phyloP scores from a whole-genome alignment of 2,113 vertebrate genomes.

The Crotophaga sulcirostris region DNA sequence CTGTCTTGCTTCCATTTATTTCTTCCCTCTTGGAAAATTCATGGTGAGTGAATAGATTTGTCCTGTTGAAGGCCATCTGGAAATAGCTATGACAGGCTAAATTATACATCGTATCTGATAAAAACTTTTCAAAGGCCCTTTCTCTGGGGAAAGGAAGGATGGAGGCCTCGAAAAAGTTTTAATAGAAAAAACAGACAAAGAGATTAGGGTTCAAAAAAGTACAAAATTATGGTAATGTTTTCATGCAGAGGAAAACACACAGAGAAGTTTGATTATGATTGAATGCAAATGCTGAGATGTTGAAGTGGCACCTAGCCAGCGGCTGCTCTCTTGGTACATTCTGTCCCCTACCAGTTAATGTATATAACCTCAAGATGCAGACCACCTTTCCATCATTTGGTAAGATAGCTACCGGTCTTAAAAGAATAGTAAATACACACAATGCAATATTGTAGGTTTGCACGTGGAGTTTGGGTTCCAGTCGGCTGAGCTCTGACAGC shows the following conservation, averaged over 20 bases:
- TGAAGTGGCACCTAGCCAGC: background rate
- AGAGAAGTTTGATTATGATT: background rate
- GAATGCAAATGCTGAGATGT: background rate
- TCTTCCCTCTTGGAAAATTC: background rate
- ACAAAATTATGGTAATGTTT: background rate
- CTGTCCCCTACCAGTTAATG: background rate
- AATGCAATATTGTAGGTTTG: background rate
- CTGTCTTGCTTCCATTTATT: background rate
- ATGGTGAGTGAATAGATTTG: background rate
- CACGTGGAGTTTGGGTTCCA: background rate
- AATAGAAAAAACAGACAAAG: background rate
- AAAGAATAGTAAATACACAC: background rate
- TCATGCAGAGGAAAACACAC: background rate
- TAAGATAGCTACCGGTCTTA: background rate
- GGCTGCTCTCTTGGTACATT: background rate
- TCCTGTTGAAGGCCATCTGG: background rate
- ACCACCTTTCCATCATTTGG: background rate
- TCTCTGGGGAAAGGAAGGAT: background rate
- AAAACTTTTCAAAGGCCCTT: background rate
- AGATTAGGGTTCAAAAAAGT: background rate
- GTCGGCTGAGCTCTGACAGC: background rate
- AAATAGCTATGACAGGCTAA: background rate
- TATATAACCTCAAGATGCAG: background rate
- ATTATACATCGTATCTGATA: background rate
- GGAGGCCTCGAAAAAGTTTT: background rate